Base-by-base conservation (phyloP, 2,888 invertebrate species). In the Agriopis aurantiaria region DNA sequence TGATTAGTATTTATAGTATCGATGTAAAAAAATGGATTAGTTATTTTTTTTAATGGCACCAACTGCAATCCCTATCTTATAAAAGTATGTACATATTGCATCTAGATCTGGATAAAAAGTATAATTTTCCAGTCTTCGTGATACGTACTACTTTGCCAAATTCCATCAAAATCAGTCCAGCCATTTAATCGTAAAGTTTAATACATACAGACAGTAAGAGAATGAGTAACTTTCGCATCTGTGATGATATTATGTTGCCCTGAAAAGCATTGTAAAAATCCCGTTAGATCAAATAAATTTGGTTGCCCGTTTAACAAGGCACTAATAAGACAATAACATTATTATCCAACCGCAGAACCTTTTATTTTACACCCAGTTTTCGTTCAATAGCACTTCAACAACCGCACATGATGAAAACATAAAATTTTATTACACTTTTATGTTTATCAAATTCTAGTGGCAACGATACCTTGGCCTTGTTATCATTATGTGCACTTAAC, bases 351-450 rank as follows among this genome's bases (percentile, higher is more conserved):
- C 61, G 59, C 57, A 53, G 55, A 40, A 57, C n/a, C 17, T 41
- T n/a, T 63, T 56, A 68, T 57, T 60, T 45, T 61, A 14, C n/a
- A 48, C 53, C 41, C 8, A 60, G 65, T 67, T 68, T 74, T 55
- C 58, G 45, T 49, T 46, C 53, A 58, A 69, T 61, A 66, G 45
- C 57, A 66, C 43, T 60, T 52, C 52, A 33, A 10, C 45, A 67
- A 51, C 49, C 58, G 53, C 70, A 59, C 63, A 51, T 64, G 62
- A 67, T 67, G 66, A 59, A 71, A 66, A 67, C 66, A 71, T 71
- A 63, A 67, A 71, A 63, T 45, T 71, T 67, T 71, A 71, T 65
- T 40, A 51, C n/a, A 65, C 46, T 69, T 62, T 70, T 66, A 59
- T 56, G 49, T 62, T 59, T 67, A 66, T 66, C 70, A 60, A 58